phyloP scores from a whole-genome alignment of 1,140 invertebrate genomes.

The Hormaphis cornu region DNA sequence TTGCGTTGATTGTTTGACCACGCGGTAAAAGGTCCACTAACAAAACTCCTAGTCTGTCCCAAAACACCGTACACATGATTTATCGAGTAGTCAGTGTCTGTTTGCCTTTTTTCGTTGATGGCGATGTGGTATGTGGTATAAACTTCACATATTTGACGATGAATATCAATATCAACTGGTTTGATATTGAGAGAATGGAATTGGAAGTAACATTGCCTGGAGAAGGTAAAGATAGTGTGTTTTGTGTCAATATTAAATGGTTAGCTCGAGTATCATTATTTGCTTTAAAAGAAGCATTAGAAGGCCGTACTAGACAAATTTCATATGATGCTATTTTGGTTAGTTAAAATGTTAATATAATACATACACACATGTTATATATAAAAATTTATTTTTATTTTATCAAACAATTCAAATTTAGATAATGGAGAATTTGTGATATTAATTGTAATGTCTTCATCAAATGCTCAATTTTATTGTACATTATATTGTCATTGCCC shows the following conservation, averaged over 20 bases:
- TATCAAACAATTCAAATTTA: too few relatives aligned
- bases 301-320: conserved; percentile 92
- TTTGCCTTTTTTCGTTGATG: conserved; percentile 35
- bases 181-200: conserved; percentile 92
- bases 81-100: conserved; percentile 38
- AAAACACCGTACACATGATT: conserved; percentile 38
- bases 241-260: conserved; percentile 98
- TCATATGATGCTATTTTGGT: conserved; percentile 92
- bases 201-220: conserved; percentile 92
- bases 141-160: too few relatives aligned
- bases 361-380: not conserved
- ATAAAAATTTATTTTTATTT: too few relatives aligned
- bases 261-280: conserved; percentile 88
- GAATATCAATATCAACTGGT: too few relatives aligned
- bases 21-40: conserved; percentile 37
- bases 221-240: conserved; percentile 97
- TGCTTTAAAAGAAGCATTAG: conserved; percentile 91
- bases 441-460: too few relatives aligned
- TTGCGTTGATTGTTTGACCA: conserved; percentile 37
- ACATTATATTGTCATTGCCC: too few relatives aligned
- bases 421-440: too few relatives aligned
- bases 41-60: conserved; percentile 37
- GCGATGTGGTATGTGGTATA: conserved; percentile 33
- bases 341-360: conserved; percentile 28
- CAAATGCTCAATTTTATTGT: too few relatives aligned